Base-by-base conservation (phyloP, 2,113 vertebrate species). In the Esox niger region DNA sequence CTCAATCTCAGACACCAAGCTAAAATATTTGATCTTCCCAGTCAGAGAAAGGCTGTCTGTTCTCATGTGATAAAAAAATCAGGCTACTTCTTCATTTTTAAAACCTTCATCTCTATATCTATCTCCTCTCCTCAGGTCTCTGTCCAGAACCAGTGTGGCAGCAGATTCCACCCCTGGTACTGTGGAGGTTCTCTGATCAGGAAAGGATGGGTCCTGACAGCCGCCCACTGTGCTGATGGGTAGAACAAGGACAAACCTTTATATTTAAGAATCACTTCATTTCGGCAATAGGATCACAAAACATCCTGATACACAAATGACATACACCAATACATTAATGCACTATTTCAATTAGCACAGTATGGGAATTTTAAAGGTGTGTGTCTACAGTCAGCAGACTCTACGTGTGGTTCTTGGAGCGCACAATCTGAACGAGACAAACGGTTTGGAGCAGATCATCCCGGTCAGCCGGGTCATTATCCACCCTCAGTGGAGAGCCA, bases 141-240 rank as follows among this genome's bases (percentile, higher is more conserved):
- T 59, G 27, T 30, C 15, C 57, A 59, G 57, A 31, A 30, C 9
- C 2, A 9, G 57, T 59, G 27, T 59, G 57, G 57, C 17, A 17
- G 57, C 57, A n/a, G 27, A 27, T 29, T 9, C 57, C 20, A 29
- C 57, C 57, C 30, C 57, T n/a, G n/a, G n/a, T 31, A 27, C 17
- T 59, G 57, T 11, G 57, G 57, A 59, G 57, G 57, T 20, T 20
- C 2, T 59, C 57, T 59, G 57, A 31, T 59, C 57, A 59, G 27
- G 57, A 31, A 6, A 15, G 29, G 57, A 29, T 95, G 95, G 92
- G 95, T 95, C 30, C 79, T 95, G 93, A 96, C 94, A 0, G 95
- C 94, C 2, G 95, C 95, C 82, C 95, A 95, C 73, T 96, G 95
- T 11, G 87, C 88, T 73, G 87, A 87, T 82, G 86, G 78, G 88